Conservation (phyloP, 2,113 vertebrate species). For the Callorhinus ursinus region DNA sequence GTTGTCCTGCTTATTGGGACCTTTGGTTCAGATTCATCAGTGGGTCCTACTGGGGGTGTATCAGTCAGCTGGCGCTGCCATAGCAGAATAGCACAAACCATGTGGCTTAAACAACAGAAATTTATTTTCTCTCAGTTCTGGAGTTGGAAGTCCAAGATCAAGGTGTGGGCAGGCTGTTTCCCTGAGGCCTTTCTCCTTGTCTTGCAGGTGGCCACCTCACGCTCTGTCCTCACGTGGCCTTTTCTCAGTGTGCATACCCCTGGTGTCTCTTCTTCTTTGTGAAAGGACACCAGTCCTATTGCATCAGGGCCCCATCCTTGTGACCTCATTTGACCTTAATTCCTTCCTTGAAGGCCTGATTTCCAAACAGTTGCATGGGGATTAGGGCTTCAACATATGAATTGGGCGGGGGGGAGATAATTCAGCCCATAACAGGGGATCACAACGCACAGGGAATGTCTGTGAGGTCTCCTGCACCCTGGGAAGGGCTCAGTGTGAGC, state of each 20-base stretch:
- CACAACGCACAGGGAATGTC: background rate
- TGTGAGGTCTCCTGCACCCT: background rate
- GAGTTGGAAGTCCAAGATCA: background rate
- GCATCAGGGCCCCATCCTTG: background rate
- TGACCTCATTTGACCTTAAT: background rate
- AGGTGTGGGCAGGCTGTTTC: background rate
- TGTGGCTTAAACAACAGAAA: background rate
- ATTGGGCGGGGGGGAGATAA: accelerated
- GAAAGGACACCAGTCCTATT: background rate
- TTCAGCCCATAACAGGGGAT: too few relatives aligned
- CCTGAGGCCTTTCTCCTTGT: background rate
- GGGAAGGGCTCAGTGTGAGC: background rate
- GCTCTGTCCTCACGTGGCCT: background rate
- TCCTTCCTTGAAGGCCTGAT: background rate
- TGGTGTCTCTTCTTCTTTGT: background rate
- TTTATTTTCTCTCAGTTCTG: background rate
- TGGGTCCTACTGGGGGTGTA: accelerated
- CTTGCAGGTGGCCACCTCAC: accelerated
- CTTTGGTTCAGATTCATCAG: background rate
- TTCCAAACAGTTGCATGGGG: background rate
- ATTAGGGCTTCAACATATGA: background rate
- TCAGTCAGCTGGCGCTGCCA: accelerated
- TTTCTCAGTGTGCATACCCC: background rate
- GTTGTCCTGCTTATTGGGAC: background rate
- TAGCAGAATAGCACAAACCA: accelerated